Evolutionary conservation across 2,888 invertebrate species (phyloP), one percentile per base, ranked within the genome.

Genomic region (Ellobium chinense): DNA sequence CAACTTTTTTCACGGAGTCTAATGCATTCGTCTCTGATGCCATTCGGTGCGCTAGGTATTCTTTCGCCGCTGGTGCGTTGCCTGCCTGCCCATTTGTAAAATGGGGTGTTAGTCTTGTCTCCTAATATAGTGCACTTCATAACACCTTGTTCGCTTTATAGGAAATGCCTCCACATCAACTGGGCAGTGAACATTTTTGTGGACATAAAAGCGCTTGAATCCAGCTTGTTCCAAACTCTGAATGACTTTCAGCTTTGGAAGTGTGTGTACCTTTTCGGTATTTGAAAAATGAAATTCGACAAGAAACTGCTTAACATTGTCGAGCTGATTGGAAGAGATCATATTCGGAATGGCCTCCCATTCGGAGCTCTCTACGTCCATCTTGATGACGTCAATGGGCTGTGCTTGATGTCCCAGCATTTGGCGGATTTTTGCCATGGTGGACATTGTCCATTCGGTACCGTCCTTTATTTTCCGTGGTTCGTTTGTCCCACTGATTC

Each of bases 361-460:
- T 34, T 82, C 82, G 1, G 82, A 72, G 21, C 58, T 39, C 73
- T 82, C 82, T 27, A 82, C 39, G 66, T 82, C 82, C 2, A 82
- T 82, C 54, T 78, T 82, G 1, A 82, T 24, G 7, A 79, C 58
- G 34, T 79, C 79, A 34, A 80, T 39, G n/a, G 34, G 37, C 24
- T 36, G 29, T n/a, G 69, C 31, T 46, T 24, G 24, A 29, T 74
- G 80, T 12, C 66, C 66, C 4, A 80, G 31, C 73, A 73, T 74
- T 24, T 7, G 12, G 14, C 31, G n/a, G 34, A 31, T 70, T 69
- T 5, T 60, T 60, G 2, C 21, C 7, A n/a, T 66, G 29, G 14
- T 29, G 58, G n/a, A n/a, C n/a, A n/a, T n/a, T n/a, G n/a, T n/a
- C n/a, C n/a, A n/a, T n/a, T n/a, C n/a, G n/a, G 21, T 62, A 14